Evolutionary conservation across 2,888 invertebrate species (phyloP).

Genomic region (Phengaris alcon): DNA sequence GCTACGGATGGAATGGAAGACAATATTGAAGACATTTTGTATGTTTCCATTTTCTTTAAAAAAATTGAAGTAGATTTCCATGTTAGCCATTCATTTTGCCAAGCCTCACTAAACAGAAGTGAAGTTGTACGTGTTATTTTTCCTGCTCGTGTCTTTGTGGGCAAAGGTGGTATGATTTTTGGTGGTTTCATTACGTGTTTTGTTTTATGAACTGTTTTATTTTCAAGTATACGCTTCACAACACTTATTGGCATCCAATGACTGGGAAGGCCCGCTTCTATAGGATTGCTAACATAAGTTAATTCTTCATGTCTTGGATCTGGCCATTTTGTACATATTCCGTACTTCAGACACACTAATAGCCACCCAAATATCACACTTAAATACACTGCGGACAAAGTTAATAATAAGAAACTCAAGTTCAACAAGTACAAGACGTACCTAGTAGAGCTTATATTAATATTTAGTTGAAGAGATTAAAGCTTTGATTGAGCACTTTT

Average conservation of each 20-base stretch:
- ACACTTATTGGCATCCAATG: constrained; percentile 53
- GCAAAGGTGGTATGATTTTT: background rate
- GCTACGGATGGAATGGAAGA: background rate
- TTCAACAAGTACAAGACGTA: background rate
- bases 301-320: constrained; percentile 42
- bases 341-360: constrained; percentile 41
- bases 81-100: background rate
- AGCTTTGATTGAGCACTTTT: too few relatives aligned
- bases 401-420: background rate
- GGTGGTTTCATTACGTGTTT: background rate
- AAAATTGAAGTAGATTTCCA: background rate
- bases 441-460: background rate
- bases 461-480: too few relatives aligned
- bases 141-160: background rate
- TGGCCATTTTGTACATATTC: constrained; percentile 41
- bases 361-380: constrained; percentile 40
- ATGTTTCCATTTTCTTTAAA: background rate
- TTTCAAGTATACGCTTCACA: constrained; percentile 49
- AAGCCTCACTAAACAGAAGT: background rate
- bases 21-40: background rate
- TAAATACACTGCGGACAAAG: constrained; percentile 47
- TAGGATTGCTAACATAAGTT: constrained; percentile 51
- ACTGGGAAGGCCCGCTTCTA: constrained; percentile 52
- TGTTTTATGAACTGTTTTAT: constrained; percentile 40
- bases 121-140: background rate